These are phyloP conservation scores for Steinernema khuongi DNA, from an alignment of 1,140 invertebrate genomes.

Conservation along the genomic window DNA sequence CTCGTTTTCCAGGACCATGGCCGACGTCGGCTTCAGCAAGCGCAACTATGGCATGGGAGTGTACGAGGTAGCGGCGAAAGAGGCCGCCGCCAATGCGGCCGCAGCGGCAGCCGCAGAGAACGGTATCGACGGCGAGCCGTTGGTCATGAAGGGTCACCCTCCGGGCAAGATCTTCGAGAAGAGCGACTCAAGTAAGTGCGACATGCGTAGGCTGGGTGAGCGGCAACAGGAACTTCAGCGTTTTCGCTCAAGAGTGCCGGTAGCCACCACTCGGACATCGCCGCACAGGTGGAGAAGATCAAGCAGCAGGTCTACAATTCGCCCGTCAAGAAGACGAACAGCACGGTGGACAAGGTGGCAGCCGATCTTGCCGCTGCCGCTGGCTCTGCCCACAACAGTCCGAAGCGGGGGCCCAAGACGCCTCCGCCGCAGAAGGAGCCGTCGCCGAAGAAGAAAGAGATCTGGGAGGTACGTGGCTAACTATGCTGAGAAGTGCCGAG, in stretches of 20 bases:
- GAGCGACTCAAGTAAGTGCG: neutral
- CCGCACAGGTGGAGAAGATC: neutral
- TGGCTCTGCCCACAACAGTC: neutral
- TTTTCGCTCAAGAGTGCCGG: neutral
- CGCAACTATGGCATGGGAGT: too few species aligned
- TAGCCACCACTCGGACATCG: neutral
- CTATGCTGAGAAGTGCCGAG: neutral
- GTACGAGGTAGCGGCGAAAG: too few species aligned
- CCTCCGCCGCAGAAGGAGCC: neutral
- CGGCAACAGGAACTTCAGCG: neutral
- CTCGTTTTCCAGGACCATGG: too few species aligned
- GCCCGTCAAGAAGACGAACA: slow-evolving; percentile 1
- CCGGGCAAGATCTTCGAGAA: neutral
- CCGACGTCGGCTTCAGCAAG: too few species aligned
- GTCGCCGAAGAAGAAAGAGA: neutral
- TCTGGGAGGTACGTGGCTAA: neutral
- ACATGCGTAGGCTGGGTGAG: neutral
- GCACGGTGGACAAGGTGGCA: neutral
- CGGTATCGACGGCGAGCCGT: neutral
- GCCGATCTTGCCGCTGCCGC: neutral
- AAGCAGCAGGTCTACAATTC: neutral
- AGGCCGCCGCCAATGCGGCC: neutral
- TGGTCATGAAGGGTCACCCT: neutral
- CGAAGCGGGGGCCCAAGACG: neutral
- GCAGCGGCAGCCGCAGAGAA: neutral